Percentiles rank a stretch among this genome's conserved stretches.
Evolutionary conservation across 2,113 vertebrate genomes (phyloP).

Genomic region (Oryzias curvinotus): DNA sequence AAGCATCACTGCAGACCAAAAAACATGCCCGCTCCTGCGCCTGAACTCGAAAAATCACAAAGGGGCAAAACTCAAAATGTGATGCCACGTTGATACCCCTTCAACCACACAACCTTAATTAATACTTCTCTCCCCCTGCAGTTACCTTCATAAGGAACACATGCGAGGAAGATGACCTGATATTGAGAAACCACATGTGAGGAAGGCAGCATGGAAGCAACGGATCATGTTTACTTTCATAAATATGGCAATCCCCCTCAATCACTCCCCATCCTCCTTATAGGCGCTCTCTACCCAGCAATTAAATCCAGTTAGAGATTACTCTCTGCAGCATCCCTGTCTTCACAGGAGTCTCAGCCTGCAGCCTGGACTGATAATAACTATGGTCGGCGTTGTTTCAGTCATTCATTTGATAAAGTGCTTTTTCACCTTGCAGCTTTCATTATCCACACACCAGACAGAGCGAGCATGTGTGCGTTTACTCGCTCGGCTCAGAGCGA

Average conservation of each 20-base stretch:
- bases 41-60: conserved; percentile 68
- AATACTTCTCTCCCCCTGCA: conserved; percentile 78
- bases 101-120: conserved; percentile 83
- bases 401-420: conserved; percentile 77
- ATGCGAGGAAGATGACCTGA: conserved; percentile 79
- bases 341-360: conserved; percentile 73
- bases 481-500: conserved; percentile 35
- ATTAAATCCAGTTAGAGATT: conserved; percentile 80
- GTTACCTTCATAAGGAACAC: conserved; percentile 79
- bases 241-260: conserved; percentile 76
- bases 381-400: conserved; percentile 66
- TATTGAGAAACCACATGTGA: conserved; percentile 80
- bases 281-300: conserved; percentile 61
- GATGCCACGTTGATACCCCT: conserved; percentile 72
- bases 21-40: conserved; percentile 75
- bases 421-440: conserved; percentile 69
- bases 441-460: conserved; percentile 60
- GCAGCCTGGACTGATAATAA: conserved; percentile 73
- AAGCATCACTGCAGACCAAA: conserved; percentile 56
- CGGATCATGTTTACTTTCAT: conserved; percentile 79
- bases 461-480: conserved; percentile 30
- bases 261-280: conserved; percentile 61
- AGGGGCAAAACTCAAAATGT: conserved; percentile 74
- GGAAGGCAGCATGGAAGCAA: conserved; percentile 60
- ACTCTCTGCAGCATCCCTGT: conserved; percentile 70